Evolutionary conservation across 2,113 vertebrate species (phyloP).

Genomic region (Manacus vitellinus): DNA sequence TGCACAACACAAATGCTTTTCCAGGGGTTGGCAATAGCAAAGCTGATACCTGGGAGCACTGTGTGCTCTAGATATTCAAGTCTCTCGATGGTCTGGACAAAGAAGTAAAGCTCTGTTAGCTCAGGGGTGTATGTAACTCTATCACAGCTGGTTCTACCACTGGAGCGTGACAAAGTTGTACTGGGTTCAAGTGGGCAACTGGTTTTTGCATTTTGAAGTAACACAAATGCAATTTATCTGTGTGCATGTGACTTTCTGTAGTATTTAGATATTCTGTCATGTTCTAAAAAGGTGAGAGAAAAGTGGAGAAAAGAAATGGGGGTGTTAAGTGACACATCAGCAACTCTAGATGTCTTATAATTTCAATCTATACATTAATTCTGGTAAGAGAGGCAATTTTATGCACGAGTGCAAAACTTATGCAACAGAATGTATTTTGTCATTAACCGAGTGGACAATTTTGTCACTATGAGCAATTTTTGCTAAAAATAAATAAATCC

Average conservation of each 20-base stretch:
- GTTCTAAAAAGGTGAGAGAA: background rate
- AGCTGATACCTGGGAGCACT: background rate
- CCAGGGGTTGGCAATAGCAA: background rate
- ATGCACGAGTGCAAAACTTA: conserved; percentile 3
- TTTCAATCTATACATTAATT: conserved; percentile 21
- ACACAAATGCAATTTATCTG: background rate
- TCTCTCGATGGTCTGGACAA: background rate
- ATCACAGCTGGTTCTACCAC: background rate
- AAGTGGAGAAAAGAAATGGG: background rate
- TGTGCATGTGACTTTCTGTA: rapidly evolving
- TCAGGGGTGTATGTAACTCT: background rate
- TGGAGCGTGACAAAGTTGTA: background rate
- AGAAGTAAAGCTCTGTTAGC: background rate
- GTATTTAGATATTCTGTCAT: background rate
- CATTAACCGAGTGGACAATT: conserved; percentile 44
- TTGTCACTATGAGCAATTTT: conserved; percentile 52
- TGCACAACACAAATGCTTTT: background rate
- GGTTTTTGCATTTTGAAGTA: background rate
- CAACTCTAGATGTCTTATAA: background rate
- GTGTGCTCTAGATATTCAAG: background rate
- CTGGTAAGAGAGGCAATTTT: background rate
- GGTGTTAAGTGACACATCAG: background rate
- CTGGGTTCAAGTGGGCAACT: background rate
- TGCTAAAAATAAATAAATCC: conserved; percentile 66
- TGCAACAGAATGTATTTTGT: conserved; percentile 38